Conservation (phyloP, 35 echinoderm and acorn worm genomes). For the Apostichopus californicus region DNA sequence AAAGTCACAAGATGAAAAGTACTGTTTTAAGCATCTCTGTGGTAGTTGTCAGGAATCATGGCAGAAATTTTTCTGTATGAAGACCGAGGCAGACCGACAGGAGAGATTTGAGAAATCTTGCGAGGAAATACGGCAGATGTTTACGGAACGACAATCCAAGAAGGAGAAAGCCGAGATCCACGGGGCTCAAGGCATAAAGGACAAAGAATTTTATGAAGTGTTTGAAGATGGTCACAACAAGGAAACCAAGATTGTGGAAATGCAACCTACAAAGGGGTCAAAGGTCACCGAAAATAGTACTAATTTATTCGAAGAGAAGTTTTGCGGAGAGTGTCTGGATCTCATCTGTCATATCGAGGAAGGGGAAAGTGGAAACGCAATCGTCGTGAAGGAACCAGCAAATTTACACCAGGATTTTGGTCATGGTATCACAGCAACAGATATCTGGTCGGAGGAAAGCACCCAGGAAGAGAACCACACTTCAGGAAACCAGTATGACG, state of each 20-base stretch:
- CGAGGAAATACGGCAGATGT: background rate
- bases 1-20: conserved; percentile 5
- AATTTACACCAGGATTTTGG: background rate
- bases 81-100: background rate
- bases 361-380: background rate
- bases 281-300: background rate
- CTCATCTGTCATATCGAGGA: background rate
- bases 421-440: background rate
- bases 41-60: background rate
- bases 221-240: background rate
- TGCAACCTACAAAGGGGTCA: background rate
- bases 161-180: too few species aligned
- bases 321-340: conserved; percentile 19
- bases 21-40: conserved; percentile 8
- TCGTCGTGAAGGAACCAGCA: background rate
- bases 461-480: too few species aligned
- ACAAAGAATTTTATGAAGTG: background rate
- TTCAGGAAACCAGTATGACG: background rate
- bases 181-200: background rate
- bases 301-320: conserved; percentile 15
- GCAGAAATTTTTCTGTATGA: background rate
- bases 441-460: background rate
- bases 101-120: conserved; percentile 11
- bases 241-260: background rate
- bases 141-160: background rate